Percentiles rank a stretch among this genome's conserved stretches.
phyloP scores from a whole-genome alignment of 2,888 invertebrate species.

The Lasioglossum zephyrum region DNA sequence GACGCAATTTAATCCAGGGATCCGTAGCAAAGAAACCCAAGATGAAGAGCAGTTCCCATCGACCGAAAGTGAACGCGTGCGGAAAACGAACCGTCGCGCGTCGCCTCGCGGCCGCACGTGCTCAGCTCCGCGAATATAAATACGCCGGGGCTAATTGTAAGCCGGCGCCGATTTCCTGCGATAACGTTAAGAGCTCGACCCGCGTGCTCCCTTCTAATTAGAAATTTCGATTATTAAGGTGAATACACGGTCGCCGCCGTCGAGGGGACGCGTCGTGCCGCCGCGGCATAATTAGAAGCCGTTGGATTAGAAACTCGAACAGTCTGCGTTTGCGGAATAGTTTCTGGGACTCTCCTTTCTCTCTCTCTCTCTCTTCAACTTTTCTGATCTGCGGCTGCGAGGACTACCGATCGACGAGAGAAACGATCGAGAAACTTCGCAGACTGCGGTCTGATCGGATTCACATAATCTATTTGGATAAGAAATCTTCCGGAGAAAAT shows the following conservation, averaged over 20 bases:
- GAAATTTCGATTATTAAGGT: conserved; percentile 56
- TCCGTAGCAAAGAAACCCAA: neutral
- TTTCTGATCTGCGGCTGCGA: neutral
- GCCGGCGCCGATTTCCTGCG: conserved; percentile 46
- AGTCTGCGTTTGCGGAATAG: neutral
- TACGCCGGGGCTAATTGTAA: conserved; percentile 43
- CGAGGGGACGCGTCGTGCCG: neutral
- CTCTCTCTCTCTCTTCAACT: neutral
- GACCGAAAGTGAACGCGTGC: conserved; percentile 1
- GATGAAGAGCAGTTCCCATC: neutral
- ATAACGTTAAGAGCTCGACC: conserved; percentile 49
- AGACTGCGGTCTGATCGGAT: neutral
- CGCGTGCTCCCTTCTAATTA: conserved; percentile 54
- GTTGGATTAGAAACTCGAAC: conserved; percentile 37
- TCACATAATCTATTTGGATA: neutral
- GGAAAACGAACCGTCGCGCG: neutral
- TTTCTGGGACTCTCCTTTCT: neutral
- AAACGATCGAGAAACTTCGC: neutral
- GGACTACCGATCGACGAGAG: neutral
- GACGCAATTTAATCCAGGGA: neutral
- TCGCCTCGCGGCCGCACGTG: conserved; percentile 9
- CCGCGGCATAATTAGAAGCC: conserved; percentile 28
- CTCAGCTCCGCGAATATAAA: conserved; percentile 36
- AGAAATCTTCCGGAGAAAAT: neutral
- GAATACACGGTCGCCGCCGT: conserved; percentile 22